Evolutionary conservation across 2,888 invertebrate genomes (phyloP), one percentile per base, ranked within the genome.

Genomic region (Troides aeacus): DNA sequence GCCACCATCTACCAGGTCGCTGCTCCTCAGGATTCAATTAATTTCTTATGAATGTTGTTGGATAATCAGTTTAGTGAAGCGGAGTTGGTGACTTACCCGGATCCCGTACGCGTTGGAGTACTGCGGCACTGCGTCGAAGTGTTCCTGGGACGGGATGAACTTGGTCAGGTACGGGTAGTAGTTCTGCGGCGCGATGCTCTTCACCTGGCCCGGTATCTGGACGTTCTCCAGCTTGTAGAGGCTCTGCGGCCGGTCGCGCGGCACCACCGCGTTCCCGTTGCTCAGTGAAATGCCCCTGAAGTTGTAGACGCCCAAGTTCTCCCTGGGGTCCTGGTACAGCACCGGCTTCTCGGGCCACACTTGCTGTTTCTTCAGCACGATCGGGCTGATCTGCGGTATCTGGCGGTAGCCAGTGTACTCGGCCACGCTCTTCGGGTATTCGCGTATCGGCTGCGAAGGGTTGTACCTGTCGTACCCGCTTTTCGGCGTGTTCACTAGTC

Each of bases 51-150:
- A 30, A 30, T 30, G 30, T 30, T 30, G 30, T 30, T 30, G 5
- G 30, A 3, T 30, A 4, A 30, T 30, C 5, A 30, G 4, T 30
- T 30, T 10, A 39, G 1, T 6, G 7, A 39, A 10, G 7, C 39
- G 21, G 21, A 39, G 8, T 39, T 39, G 8, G 10, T 39, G 1
- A 10, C 92, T 92, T 74, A 92, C 92, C 76, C 88, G 80, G 30
- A 88, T 86, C 73, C 87, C 88, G 74, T 88, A 88, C 0, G 88
- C 84, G 77, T 76, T 89, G 2, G 80, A 76, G 74, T 89, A 89
- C 64, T 84, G 81, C 0, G 90, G 88, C 62, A 83, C 76, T 0
- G 80, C 62, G 50, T 85, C 77, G 63, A 80, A 84, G 30, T 81
- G 78, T 0, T 76, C 74, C 2, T 74, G 72, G 0, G 73, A 68